Conservation (phyloP, 37 sponge, comb jelly and placozoan species). For the Haliclona indistincta region DNA sequence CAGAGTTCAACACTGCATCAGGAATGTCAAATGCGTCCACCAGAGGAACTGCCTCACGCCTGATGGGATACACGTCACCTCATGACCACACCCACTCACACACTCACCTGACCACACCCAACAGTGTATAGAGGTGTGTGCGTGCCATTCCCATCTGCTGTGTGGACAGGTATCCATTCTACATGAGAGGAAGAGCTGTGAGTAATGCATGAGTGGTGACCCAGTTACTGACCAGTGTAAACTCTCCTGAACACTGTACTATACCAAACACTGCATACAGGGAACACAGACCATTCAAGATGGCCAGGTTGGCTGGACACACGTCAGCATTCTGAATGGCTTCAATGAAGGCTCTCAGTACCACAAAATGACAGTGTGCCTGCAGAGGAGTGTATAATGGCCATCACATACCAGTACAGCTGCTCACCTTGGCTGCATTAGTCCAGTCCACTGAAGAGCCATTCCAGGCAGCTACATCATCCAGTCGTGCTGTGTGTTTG, state of each 20-base stretch:
- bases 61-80: constrained; percentile 9
- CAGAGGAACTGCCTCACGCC: constrained; percentile 83
- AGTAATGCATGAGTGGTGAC: background rate
- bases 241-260: constrained; percentile 50
- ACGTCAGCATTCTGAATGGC: constrained; percentile 35
- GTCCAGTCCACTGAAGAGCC: constrained; percentile 59
- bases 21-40: constrained; percentile 94
- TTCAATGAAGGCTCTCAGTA: constrained; percentile 63
- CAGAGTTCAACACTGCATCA: constrained; percentile 80
- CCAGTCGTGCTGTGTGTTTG: too few relatives aligned
- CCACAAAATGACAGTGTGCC: constrained; percentile 85
- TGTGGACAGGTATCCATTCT: constrained; percentile 55
- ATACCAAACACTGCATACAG: constrained; percentile 64
- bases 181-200: background rate
- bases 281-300: constrained; percentile 53
- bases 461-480: constrained; percentile 48
- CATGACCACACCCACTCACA: too few relatives aligned
- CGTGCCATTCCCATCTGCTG: constrained; percentile 15
- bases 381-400: constrained; percentile 5
- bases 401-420: background rate
- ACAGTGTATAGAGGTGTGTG: too few relatives aligned
- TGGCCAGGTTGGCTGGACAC: constrained; percentile 32
- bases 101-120: too few relatives aligned
- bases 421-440: constrained; percentile 42
- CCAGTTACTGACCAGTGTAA: constrained; percentile 53